phyloP scores from a whole-genome alignment of 2,113 vertebrate species.

The Crotalus tigris region DNA sequence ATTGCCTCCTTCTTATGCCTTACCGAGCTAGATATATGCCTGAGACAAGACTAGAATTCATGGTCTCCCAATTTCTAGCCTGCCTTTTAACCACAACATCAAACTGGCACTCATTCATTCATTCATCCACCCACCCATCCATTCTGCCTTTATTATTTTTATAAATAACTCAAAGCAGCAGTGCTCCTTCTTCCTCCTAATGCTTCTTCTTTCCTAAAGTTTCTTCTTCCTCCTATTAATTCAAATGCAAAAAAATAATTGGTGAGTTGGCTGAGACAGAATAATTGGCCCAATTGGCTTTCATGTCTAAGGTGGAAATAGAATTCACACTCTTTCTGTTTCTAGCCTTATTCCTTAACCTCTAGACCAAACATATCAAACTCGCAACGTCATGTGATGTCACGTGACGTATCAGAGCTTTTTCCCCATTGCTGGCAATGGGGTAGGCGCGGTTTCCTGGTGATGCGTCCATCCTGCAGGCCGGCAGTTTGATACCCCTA shows the following conservation, averaged over 20 bases:
- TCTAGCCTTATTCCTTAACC: background rate
- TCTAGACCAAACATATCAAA: background rate
- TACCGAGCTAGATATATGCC: background rate
- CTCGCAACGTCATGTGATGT: too few species aligned
- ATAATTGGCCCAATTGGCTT: background rate
- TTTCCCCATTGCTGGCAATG: too few species aligned
- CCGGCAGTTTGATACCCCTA: too few species aligned
- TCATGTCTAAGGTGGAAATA: background rate
- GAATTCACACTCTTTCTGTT: background rate
- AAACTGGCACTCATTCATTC: background rate
- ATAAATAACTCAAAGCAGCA: background rate
- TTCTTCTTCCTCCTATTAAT: background rate
- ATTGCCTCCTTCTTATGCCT: background rate
- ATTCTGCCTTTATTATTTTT: background rate
- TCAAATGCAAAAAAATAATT: too few species aligned
- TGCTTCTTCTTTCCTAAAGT: background rate
- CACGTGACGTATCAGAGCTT: too few species aligned
- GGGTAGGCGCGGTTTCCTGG: too few species aligned
- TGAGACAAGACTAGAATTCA: background rate
- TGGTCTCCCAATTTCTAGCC: background rate
- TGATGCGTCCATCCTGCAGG: accelerated
- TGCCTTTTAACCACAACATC: background rate
- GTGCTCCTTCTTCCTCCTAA: background rate
- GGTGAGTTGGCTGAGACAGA: background rate
- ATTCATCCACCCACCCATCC: background rate